These are phyloP conservation scores for human DNA, from an alignment of 2,113 vertebrate genomes.

Conservation along the genomic window DNA sequence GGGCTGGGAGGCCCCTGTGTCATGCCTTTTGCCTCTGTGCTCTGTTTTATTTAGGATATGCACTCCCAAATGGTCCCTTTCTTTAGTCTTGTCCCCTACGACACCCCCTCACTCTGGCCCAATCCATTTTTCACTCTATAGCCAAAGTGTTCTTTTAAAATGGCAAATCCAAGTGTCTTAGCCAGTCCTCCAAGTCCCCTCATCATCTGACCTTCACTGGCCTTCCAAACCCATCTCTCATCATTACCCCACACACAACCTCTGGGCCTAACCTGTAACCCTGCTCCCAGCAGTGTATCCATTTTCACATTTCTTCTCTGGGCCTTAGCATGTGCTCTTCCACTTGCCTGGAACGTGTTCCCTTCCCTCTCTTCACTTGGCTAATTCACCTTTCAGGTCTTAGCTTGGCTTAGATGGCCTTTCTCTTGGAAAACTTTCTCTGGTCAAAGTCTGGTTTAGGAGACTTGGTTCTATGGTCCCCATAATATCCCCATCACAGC, in stretches of 20 bases:
- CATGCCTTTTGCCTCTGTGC: not conserved
- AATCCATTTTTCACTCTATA: not conserved
- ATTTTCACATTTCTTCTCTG: not conserved
- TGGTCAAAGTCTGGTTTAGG: not conserved
- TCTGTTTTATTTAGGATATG: not conserved
- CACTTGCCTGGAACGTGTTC: rapidly evolving
- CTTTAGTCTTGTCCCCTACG: no score
- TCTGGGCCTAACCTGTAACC: rapidly evolving
- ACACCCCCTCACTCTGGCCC: no score
- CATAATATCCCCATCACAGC: not conserved
- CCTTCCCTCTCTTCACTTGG: no score
- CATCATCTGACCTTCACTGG: not conserved
- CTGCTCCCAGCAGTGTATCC: no score
- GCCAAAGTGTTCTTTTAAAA: not conserved
- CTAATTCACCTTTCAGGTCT: not conserved
- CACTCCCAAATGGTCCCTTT: not conserved
- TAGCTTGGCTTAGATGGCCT: not conserved
- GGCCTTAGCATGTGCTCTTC: not conserved
- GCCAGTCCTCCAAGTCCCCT: not conserved
- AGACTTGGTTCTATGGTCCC: not conserved
- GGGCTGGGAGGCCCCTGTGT: no score
- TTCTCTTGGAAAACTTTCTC: not conserved
- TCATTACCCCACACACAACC: rapidly evolving
- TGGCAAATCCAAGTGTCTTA: not conserved
- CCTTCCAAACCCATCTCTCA: not conserved